These are phyloP conservation scores for Dendrocopos noguchii DNA, from an alignment of 2,113 vertebrate species.

Conservation along the genomic window DNA sequence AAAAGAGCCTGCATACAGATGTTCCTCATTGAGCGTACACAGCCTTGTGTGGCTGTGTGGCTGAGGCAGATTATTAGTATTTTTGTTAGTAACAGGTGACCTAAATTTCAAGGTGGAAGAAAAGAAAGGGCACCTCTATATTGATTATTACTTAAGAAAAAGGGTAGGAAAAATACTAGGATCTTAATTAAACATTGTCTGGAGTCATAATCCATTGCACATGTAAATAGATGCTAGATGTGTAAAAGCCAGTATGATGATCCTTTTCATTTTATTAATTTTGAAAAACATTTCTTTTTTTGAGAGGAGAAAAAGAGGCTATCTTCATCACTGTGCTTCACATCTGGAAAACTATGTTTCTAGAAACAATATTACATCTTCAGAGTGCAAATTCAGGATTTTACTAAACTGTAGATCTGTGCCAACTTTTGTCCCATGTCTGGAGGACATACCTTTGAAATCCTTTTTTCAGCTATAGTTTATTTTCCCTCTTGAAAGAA, in stretches of 20 bases:
- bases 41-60: not conserved
- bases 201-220: not conserved
- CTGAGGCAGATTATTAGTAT: not conserved
- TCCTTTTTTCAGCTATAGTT: not conserved
- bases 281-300: not conserved
- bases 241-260: not conserved
- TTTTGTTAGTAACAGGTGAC: not conserved
- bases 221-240: not conserved
- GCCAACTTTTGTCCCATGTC: not conserved
- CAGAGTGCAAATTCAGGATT: not conserved
- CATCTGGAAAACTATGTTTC: not conserved
- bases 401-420: not conserved
- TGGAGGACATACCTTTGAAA: not conserved
- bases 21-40: not conserved
- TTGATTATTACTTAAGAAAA: not conserved
- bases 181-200: not conserved
- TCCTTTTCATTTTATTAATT: not conserved
- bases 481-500: not conserved
- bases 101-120: not conserved
- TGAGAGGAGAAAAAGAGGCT: not conserved
- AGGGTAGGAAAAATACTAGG: not conserved
- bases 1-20: constrained; percentile 19
- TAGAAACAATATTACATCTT: not conserved
- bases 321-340: not conserved
- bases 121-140: not conserved